A percentile compares a stretch with the other conserved stretches of the same genome.
Evolutionary conservation across 2,797 vertebrate species (phyloP).

Genomic region (Dipus sagitta): DNA sequence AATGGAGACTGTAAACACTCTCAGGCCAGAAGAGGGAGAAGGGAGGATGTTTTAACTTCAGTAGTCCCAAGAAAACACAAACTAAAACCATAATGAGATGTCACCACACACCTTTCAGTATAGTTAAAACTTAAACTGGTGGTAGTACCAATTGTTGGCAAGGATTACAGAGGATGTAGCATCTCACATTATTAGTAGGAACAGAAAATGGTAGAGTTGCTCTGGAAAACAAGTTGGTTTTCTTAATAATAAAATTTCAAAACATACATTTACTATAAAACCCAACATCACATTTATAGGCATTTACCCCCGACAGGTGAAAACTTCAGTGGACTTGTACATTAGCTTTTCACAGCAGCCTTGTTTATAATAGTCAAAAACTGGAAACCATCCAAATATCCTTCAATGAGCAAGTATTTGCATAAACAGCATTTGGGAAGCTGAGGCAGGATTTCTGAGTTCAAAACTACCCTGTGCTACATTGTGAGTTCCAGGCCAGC

Average conservation of each 20-base stretch:
- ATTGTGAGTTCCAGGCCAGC: background rate
- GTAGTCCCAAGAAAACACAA: background rate
- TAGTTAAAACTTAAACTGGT: constrained; percentile 5
- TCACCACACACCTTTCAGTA: background rate
- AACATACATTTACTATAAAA: background rate
- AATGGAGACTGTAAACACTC: background rate
- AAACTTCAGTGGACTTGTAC: background rate
- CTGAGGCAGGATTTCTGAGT: background rate
- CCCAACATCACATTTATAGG: background rate
- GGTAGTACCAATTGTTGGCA: background rate
- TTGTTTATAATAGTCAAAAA: constrained; percentile 42
- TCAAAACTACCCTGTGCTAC: background rate
- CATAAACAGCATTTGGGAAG: background rate
- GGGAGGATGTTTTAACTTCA: constrained; percentile 40
- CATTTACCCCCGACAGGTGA: constrained; percentile 21
- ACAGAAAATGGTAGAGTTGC: background rate
- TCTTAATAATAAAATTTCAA: background rate
- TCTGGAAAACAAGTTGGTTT: constrained; percentile 6
- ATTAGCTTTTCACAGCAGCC: background rate
- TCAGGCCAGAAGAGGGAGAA: background rate
- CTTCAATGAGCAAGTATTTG: background rate
- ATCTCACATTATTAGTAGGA: background rate
- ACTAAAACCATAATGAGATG: too few relatives aligned
- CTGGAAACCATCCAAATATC: background rate
- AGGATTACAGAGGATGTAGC: background rate